Percentiles rank a stretch among this genome's conserved stretches.
phyloP scores from a whole-genome alignment of 2,113 vertebrate species.

The Plestiodon gilberti region DNA sequence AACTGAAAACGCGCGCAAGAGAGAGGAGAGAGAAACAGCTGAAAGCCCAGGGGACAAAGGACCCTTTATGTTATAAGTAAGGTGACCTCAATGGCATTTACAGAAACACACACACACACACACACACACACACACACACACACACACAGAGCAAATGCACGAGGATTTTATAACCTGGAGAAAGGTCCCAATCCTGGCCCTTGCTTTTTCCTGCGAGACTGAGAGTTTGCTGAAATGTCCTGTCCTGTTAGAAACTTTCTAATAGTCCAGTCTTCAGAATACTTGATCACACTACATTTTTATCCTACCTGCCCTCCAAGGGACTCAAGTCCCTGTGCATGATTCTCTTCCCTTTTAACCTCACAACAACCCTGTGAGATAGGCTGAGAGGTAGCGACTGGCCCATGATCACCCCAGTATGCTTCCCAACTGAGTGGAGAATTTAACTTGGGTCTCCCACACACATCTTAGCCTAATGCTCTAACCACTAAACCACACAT shows the following conservation, averaged over 20 bases:
- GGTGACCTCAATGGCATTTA: constrained; percentile 40
- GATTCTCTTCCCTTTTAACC: neutral
- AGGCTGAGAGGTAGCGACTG: neutral
- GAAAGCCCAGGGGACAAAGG: constrained; percentile 11
- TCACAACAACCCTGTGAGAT: neutral
- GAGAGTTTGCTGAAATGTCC: no score
- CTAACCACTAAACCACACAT: no score
- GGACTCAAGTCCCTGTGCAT: neutral
- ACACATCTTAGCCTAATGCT: neutral
- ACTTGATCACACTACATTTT: no score
- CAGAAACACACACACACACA: neutral
- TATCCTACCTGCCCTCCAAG: neutral
- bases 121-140: neutral
- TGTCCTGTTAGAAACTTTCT: no score
- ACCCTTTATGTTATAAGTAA: constrained; percentile 17
- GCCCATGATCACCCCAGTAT: neutral
- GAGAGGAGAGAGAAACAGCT: neutral
- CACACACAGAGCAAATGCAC: neutral
- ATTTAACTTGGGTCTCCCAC: neutral
- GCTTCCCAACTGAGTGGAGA: neutral
- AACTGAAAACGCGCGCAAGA: neutral
- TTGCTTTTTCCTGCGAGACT: neutral
- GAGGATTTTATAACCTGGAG: neutral
- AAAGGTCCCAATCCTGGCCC: neutral
- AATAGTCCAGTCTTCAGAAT: no score